A percentile compares a stretch with the other conserved stretches of the same genome.
phyloP scores from a whole-genome alignment of 2,113 vertebrate genomes.

The Falco punctatus region DNA sequence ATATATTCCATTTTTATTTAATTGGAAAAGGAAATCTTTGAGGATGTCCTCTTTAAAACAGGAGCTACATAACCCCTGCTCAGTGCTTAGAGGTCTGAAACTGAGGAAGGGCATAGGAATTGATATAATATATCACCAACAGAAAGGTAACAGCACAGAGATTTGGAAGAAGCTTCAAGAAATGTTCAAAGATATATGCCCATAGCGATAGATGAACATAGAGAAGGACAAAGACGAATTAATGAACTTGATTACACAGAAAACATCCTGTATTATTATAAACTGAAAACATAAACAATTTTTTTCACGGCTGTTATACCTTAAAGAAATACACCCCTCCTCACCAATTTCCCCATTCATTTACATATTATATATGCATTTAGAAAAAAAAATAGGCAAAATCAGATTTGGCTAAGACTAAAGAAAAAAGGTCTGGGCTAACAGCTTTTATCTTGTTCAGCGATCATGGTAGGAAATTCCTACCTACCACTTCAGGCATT shows the following conservation, averaged over 20 bases:
- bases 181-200: not conserved
- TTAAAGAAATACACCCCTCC: not conserved
- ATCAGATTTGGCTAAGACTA: not conserved
- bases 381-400: not conserved
- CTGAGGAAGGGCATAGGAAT: not conserved
- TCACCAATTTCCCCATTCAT: not conserved
- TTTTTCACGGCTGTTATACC: not conserved
- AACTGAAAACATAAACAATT: not conserved
- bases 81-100: not conserved
- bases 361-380: not conserved
- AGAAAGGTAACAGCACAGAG: not conserved
- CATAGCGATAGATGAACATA: not conserved
- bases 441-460: not conserved
- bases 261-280: not conserved
- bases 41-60: not conserved
- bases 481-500: not conserved
- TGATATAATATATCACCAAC: not conserved
- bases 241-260: not conserved
- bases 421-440: not conserved
- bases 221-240: accelerated
- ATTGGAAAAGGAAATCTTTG: not conserved
- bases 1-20: not conserved
- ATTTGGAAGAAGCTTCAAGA: not conserved
- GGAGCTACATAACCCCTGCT: not conserved
- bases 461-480: not conserved